Conservation (phyloP, 2,113 vertebrate species). For the Puntigrus tetrazona region DNA sequence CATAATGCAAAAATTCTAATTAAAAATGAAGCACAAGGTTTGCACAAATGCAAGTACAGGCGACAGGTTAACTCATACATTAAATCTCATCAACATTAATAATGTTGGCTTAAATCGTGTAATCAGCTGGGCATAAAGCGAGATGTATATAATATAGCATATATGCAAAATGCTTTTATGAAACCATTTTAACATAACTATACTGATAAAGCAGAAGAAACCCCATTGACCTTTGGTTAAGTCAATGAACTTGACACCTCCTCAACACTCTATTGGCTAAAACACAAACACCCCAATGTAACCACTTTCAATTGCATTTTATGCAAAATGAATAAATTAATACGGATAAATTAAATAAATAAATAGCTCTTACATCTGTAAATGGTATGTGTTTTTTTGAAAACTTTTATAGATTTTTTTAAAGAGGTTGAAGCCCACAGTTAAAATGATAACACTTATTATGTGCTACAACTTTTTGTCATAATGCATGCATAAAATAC, state of each 20-base stretch:
- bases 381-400: not conserved
- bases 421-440: not conserved
- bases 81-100: not conserved
- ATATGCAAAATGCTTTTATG: not conserved
- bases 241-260: not conserved
- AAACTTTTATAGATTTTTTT: not conserved
- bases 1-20: not conserved
- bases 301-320: not conserved
- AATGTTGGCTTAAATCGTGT: not conserved
- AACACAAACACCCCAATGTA: not conserved
- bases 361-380: not conserved
- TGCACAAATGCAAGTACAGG: not conserved
- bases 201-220: not conserved
- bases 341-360: not conserved
- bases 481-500: not conserved
- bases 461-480: not conserved
- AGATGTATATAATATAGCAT: not conserved
- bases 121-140: not conserved
- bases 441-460: not conserved
- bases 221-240: not conserved
- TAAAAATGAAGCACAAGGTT: not conserved
- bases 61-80: not conserved
- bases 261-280: conserved; percentile 8
- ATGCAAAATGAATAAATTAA: not conserved
- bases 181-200: not conserved